Evolutionary conservation across 2,888 invertebrate genomes (phyloP).

Genomic region (Ischnus inquisitorius): DNA sequence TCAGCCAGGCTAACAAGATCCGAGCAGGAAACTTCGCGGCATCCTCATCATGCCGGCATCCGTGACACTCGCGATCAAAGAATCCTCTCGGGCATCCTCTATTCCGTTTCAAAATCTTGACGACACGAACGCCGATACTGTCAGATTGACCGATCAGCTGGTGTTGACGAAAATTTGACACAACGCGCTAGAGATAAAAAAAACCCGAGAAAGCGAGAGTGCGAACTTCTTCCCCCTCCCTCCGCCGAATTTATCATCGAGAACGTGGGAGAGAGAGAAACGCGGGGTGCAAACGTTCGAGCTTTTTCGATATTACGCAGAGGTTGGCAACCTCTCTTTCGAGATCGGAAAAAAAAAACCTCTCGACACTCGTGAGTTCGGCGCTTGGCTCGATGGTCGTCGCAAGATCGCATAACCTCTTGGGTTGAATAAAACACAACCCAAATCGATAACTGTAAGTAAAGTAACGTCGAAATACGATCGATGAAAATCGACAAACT

Average conservation of each 20-base stretch:
- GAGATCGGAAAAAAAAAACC: not conserved
- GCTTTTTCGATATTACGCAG: too few species aligned
- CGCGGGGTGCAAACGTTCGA: too few species aligned
- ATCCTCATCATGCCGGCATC: constrained; percentile 2
- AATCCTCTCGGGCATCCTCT: not conserved
- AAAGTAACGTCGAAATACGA: not conserved
- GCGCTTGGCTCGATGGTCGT: not conserved
- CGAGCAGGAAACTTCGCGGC: not conserved
- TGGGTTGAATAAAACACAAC: not conserved
- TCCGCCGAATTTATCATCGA: too few species aligned
- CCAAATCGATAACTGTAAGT: constrained; percentile 18
- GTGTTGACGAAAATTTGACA: constrained; percentile 9
- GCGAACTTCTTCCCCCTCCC: not conserved
- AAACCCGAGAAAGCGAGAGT: not conserved
- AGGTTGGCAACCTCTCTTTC: not conserved
- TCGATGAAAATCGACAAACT: not conserved
- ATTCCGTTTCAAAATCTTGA: not conserved
- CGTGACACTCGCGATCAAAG: not conserved
- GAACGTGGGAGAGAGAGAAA: too few species aligned
- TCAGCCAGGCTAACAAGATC: constrained; percentile 18
- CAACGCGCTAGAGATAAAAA: constrained; percentile 9
- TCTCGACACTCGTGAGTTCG: not conserved
- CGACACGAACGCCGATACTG: constrained; percentile 15
- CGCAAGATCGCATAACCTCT: constrained; percentile 6
- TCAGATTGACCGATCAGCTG: constrained; percentile 33